Percentiles rank a stretch among this genome's conserved stretches.
These are phyloP conservation scores for Dolichoris vasculosae DNA, from an alignment of 1,140 invertebrate genomes.

Conservation along the genomic window DNA sequence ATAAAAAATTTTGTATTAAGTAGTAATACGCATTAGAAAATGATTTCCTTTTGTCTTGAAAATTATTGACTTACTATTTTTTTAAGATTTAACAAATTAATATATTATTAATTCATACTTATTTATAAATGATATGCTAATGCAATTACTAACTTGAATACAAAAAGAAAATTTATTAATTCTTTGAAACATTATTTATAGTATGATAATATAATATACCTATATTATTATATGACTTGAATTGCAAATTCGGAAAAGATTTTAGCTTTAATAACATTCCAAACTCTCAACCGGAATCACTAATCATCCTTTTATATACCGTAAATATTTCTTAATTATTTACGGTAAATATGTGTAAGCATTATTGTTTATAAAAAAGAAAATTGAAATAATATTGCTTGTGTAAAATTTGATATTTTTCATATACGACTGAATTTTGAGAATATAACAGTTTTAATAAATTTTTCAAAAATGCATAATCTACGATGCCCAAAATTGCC, in stretches of 20 bases:
- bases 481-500: too few relatives aligned
- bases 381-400: too few relatives aligned
- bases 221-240: neutral
- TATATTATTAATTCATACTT: neutral
- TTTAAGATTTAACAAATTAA: too few relatives aligned
- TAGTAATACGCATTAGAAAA: neutral
- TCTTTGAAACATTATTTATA: neutral
- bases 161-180: neutral
- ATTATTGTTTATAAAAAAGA: too few relatives aligned
- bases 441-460: too few relatives aligned
- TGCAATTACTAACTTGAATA: neutral
- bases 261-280: neutral
- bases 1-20: neutral
- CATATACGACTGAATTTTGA: too few relatives aligned
- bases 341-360: too few relatives aligned
- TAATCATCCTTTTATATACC: neutral
- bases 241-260: neutral
- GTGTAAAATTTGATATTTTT: too few relatives aligned
- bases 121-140: neutral
- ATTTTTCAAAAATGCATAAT: too few relatives aligned
- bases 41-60: neutral
- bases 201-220: neutral
- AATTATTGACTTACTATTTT: neutral
- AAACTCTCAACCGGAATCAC: neutral
- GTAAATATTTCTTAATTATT: too few relatives aligned